Conservation (phyloP, 2,113 vertebrate genomes). For the Chrysochloris asiatica region DNA sequence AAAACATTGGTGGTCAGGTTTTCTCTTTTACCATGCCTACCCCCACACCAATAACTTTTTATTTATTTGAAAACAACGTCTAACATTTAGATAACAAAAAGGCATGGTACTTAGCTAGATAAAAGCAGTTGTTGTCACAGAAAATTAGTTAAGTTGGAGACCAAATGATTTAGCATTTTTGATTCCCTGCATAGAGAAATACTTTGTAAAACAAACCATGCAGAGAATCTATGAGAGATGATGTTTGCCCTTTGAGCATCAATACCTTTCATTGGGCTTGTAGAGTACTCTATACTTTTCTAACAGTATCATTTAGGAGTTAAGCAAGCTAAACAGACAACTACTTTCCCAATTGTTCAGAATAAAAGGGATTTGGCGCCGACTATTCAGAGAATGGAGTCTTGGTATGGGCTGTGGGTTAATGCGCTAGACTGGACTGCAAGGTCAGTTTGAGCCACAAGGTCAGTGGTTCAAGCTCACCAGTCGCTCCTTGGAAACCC, state of each 20-base stretch:
- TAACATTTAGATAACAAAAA: constrained; percentile 21
- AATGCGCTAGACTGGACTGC: too few relatives aligned
- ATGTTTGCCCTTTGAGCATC: constrained; percentile 3
- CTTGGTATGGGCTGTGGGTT: too few relatives aligned
- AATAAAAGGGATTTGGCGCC: constrained; percentile 6
- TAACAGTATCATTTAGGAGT: not conserved
- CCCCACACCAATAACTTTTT: not conserved
- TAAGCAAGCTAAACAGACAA: not conserved
- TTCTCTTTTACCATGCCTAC: not conserved
- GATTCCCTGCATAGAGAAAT: constrained; percentile 53
- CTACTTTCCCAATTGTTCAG: not conserved
- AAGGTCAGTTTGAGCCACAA: too few relatives aligned
- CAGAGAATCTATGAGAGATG: constrained; percentile 21
- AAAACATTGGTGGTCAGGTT: constrained; percentile 24
- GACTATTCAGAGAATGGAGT: not conserved
- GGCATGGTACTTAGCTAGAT: not conserved
- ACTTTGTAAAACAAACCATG: constrained; percentile 49
- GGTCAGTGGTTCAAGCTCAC: too few relatives aligned
- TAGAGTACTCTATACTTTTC: constrained; percentile 20
- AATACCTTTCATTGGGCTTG: not conserved
- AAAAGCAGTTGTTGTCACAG: not conserved
- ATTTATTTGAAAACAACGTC: not conserved
- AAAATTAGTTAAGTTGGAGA: constrained; percentile 41
- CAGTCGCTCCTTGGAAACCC: too few relatives aligned
- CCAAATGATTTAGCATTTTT: constrained; percentile 30